Base-by-base conservation (phyloP, 2,113 vertebrate genomes). In the Vireo altiloquus region DNA sequence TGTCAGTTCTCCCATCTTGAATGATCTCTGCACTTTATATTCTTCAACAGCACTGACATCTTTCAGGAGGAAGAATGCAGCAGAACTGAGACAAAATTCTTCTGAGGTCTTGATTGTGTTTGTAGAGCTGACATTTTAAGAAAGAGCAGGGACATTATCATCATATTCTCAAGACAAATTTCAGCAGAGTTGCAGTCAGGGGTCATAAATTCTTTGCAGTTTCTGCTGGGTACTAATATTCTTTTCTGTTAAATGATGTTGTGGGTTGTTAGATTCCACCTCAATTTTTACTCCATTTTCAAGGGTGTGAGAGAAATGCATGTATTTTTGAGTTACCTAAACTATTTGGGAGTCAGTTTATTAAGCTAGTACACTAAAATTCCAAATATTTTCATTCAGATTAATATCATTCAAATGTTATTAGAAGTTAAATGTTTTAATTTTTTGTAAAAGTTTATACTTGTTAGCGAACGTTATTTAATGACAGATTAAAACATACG, bases 381-480 rank as follows among this genome's bases (percentile, higher is more conserved):
- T 69, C 25, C 24, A 81, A 81, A 59, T 77, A 68, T 37, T 87
- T 85, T 81, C 15, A 77, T 83, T 89, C 35, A 63, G 27, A 40
- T 90, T 75, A 75, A 14, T 93, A 52, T 81, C 4, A 80, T 66
- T 81, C 68, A 81, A 35, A 64, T 53, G 17, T 78, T 78, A 50
- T 70, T 79, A 70, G 25, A 92, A 74, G 10, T 53, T 57, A 60
- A 90, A 78, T 2, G 22, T 42, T 91, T 92, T 68, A 83, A 63
- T 46, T 91, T 94, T 74, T 82, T 84, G 83, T 92, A 68, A 28
- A 82, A 44, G 9, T 95, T 89, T 87, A 7, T 84, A 92, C 64
- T 92, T 95, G 54, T 53, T 84, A 82, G 49, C 10, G 57, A 84
- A 82, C 6, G 68, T 95, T 95, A 97, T 96, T 96, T 96, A 96